These are phyloP conservation scores for Mystacides longicornis DNA, from an alignment of 2,888 invertebrate genomes.

Conservation along the genomic window DNA sequence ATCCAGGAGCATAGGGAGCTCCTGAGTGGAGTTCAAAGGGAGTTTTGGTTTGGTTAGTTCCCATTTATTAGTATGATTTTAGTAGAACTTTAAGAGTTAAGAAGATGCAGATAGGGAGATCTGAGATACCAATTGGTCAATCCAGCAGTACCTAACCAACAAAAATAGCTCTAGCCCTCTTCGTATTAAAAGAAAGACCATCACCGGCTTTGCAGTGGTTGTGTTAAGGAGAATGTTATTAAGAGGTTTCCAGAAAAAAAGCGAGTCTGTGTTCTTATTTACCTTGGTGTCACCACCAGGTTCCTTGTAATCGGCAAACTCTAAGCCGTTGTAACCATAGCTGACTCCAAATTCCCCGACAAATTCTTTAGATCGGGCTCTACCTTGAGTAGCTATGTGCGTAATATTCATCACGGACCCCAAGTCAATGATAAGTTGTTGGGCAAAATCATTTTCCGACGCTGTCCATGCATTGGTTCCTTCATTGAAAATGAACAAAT, in stretches of 20 bases:
- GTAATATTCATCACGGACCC: conserved; percentile 83
- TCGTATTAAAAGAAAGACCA: too few relatives aligned
- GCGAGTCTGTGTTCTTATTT: conserved; percentile 33
- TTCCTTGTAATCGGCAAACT: conserved; percentile 85
- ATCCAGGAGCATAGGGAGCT: too few relatives aligned
- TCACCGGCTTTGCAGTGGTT: too few relatives aligned
- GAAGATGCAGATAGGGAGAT: too few relatives aligned
- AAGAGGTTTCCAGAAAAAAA: too few relatives aligned
- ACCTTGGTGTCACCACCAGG: conserved; percentile 86
- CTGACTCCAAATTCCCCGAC: conserved; percentile 91
- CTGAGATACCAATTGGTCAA: too few relatives aligned
- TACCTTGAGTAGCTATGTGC: conserved; percentile 81
- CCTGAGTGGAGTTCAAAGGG: too few relatives aligned
- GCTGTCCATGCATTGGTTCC: conserved; percentile 91
- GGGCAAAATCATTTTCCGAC: conserved; percentile 83
- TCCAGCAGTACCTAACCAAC: background rate
- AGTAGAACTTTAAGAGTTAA: too few relatives aligned
- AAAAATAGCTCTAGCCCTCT: too few relatives aligned
- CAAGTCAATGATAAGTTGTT: conserved; percentile 86
- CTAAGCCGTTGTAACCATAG: conserved; percentile 85
- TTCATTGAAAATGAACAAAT: conserved; percentile 34
- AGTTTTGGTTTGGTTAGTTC: too few relatives aligned
- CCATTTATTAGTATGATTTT: too few relatives aligned
- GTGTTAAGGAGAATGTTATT: too few relatives aligned
- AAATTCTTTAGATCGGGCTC: conserved; percentile 83